Conservation (phyloP, 2,113 vertebrate genomes). For the Cairina moschata region DNA sequence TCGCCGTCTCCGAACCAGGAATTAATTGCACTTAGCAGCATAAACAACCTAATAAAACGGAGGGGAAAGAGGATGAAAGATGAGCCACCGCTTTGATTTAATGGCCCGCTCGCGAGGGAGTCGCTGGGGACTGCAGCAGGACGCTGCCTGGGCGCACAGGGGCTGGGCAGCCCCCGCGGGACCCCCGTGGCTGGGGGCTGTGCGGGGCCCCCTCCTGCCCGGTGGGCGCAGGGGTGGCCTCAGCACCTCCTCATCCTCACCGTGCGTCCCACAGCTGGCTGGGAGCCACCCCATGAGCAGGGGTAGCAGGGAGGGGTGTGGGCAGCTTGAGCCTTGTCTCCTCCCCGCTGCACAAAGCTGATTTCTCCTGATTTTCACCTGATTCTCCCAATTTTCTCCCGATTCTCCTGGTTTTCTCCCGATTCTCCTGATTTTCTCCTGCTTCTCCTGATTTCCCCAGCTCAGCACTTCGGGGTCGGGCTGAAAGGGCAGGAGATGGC, state of each 20-base stretch:
- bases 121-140: accelerated
- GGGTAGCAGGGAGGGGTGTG: accelerated
- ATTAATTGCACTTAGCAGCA: neutral
- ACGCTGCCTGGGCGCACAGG: neutral
- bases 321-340: neutral
- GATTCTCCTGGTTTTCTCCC: too few relatives aligned
- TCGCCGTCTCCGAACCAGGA: neutral
- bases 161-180: neutral
- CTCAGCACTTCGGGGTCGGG: accelerated
- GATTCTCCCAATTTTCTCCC: too few relatives aligned
- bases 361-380: too few relatives aligned
- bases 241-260: neutral
- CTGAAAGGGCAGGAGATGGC: neutral
- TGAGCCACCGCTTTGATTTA: neutral
- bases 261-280: accelerated
- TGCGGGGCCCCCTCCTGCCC: neutral
- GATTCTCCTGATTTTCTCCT: too few relatives aligned
- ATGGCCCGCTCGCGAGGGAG: neutral
- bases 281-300: neutral
- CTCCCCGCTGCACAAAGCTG: neutral
- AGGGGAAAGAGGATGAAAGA: neutral
- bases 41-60: neutral
- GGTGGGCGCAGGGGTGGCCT: accelerated
- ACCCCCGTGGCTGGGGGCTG: neutral
- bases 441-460: neutral